Conservation (phyloP, 1,140 invertebrate genomes). For the Bilobella aurantiaca region DNA sequence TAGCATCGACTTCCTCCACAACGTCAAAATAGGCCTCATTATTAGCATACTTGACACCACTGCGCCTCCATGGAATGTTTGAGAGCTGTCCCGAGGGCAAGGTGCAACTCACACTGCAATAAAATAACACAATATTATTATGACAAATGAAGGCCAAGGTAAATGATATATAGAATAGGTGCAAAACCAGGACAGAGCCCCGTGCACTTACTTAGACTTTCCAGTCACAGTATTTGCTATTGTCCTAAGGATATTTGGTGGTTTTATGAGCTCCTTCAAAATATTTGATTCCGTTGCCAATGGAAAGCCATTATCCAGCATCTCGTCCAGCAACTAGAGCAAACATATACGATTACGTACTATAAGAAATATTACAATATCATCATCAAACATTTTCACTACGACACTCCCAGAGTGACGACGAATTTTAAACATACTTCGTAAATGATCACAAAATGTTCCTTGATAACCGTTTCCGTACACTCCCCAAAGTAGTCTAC, state of each 20-base stretch:
- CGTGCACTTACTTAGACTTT: constrained; percentile 83
- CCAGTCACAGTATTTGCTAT: constrained; percentile 97
- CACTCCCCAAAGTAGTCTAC: constrained; percentile 96
- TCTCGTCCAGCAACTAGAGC: constrained; percentile 83
- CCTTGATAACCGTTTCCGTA: constrained; percentile 91
- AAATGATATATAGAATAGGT: too few species aligned
- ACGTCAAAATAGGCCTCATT: constrained; percentile 99
- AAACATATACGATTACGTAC: constrained; percentile 20
- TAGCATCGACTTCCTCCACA: constrained; percentile 96
- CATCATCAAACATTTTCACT: too few species aligned
- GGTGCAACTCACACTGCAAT: constrained; percentile 78
- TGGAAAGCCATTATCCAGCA: constrained; percentile 99
- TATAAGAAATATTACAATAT: too few species aligned
- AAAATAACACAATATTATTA: too few species aligned
- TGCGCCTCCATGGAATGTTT: constrained; percentile 94
- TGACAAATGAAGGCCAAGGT: constrained; percentile 11
- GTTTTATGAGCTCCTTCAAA: constrained; percentile 96
- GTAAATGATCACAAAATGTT: constrained; percentile 98
- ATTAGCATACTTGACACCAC: constrained; percentile 97
- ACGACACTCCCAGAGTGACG: too few species aligned
- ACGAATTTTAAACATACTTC: too few species aligned
- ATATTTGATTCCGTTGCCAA: constrained; percentile 98
- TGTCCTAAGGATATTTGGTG: constrained; percentile 91
- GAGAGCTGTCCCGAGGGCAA: constrained; percentile 92
- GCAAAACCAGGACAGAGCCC: too few species aligned